Conservation (phyloP, 2,888 invertebrate genomes). For the Pheosia gnoma region DNA sequence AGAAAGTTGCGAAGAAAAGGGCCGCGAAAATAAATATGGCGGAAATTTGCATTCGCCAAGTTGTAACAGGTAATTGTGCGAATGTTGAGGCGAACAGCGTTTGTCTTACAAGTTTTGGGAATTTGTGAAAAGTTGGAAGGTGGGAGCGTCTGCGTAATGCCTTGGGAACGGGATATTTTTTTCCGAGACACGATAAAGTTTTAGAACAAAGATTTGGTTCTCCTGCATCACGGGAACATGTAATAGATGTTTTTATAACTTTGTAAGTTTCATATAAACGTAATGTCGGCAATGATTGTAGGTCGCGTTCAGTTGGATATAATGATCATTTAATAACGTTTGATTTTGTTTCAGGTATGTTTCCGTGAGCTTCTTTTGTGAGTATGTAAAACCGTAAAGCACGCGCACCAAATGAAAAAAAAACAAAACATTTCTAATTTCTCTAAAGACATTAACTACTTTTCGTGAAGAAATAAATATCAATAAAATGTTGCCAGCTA, state of each 20-base stretch:
- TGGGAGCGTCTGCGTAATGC: conserved; percentile 35
- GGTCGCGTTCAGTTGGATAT: too few species aligned
- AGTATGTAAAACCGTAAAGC: background rate
- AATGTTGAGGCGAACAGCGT: conserved; percentile 40
- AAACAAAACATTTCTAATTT: too few species aligned
- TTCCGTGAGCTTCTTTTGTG: background rate
- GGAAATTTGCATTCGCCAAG: conserved; percentile 41
- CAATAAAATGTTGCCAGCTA: background rate
- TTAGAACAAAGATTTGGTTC: conserved; percentile 32
- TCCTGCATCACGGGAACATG: conserved; percentile 23
- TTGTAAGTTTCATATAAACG: conserved; percentile 8
- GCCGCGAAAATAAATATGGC: conserved; percentile 42
- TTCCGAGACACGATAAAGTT: conserved; percentile 39
- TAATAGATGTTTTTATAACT: conserved; percentile 30
- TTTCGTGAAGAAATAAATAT: background rate
- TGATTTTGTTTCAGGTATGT: background rate
- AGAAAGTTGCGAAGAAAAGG: conserved; percentile 42
- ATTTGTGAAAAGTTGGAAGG: conserved; percentile 43
- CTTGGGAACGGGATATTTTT: conserved; percentile 41
- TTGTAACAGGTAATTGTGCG: conserved; percentile 41
- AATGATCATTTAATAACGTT: background rate
- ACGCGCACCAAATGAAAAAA: background rate
- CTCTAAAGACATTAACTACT: too few species aligned
- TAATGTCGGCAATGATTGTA: background rate
- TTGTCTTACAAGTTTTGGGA: conserved; percentile 44